These are phyloP conservation scores for Thysanoteuthis rhombus DNA, from an alignment of 2,888 invertebrate genomes.

Conservation along the genomic window DNA sequence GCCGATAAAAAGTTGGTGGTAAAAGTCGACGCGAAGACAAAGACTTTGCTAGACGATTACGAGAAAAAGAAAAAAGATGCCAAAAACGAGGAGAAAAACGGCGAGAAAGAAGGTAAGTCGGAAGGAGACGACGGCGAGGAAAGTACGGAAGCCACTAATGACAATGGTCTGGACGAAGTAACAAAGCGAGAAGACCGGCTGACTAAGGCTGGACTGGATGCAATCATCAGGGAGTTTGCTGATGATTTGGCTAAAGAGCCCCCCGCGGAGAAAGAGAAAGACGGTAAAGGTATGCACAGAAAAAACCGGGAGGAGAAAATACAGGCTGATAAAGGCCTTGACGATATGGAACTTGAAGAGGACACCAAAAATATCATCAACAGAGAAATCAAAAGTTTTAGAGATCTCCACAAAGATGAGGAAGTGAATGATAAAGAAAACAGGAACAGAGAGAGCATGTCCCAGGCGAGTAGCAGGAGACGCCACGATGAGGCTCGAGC, in stretches of 20 bases:
- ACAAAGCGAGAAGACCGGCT: slow-evolving; percentile 2
- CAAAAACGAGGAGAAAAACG: slow-evolving; percentile 44
- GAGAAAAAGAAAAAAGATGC: slow-evolving; percentile 71
- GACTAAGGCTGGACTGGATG: slow-evolving; percentile 13
- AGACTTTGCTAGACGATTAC: slow-evolving; percentile 90
- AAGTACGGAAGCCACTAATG: slow-evolving; percentile 38
- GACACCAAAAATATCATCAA: slow-evolving; percentile 17
- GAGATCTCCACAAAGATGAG: slow-evolving; percentile 26
- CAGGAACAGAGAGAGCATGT: slow-evolving; percentile 36
- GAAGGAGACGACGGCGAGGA: slow-evolving; percentile 44
- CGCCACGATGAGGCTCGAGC: slow-evolving; percentile 19
- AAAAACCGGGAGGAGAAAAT: slow-evolving; percentile 26
- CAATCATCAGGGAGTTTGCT: not conserved
- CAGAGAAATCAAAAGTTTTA: not conserved
- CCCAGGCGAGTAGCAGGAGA: not conserved
- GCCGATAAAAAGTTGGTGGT: slow-evolving; percentile 92
- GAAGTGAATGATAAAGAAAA: slow-evolving; percentile 30
- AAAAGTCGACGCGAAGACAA: slow-evolving; percentile 96
- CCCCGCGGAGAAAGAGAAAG: not conserved
- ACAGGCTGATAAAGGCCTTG: not conserved
- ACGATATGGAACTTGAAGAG: slow-evolving; percentile 26
- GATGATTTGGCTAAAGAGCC: slow-evolving; percentile 16
- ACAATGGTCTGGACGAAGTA: not conserved
- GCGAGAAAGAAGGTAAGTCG: slow-evolving; percentile 52
- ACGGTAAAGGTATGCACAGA: slow-evolving; percentile 18